phyloP scores from a whole-genome alignment of 1,140 invertebrate species.

The Venturia canescens region DNA sequence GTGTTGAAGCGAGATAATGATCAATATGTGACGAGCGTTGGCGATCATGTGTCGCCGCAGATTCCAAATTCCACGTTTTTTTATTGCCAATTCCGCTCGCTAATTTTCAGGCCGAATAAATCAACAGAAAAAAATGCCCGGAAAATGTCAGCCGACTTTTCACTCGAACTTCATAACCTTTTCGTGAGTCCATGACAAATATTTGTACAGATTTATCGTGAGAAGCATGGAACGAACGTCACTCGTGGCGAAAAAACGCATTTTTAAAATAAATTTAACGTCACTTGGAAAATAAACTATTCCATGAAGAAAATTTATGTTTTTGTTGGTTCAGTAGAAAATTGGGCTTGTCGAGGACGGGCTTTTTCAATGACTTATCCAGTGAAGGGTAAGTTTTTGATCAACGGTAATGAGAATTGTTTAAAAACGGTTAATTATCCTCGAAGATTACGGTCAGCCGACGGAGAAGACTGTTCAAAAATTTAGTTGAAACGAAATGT shows the following conservation, averaged over 20 bases:
- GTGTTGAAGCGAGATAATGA: not conserved
- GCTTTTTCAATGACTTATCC: too few species aligned
- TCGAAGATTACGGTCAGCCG: not conserved
- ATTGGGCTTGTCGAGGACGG: too few species aligned
- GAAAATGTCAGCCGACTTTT: conserved; percentile 5
- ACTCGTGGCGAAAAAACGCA: not conserved
- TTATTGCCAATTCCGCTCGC: not conserved
- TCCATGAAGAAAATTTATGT: too few species aligned
- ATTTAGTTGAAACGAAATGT: conserved; percentile 8
- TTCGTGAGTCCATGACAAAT: not conserved
- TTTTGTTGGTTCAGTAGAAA: too few species aligned
- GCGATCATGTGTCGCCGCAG: not conserved
- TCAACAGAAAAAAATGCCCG: not conserved
- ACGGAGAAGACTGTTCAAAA: not conserved
- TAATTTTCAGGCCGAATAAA: not conserved
- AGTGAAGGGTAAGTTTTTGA: too few species aligned
- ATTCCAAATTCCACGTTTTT: conserved; percentile 4
- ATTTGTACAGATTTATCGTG: not conserved
- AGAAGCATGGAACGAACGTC: not conserved
- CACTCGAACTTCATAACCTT: conserved; percentile 2
- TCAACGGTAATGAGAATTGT: too few species aligned
- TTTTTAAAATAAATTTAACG: too few species aligned
- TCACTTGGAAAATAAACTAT: too few species aligned
- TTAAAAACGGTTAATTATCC: too few species aligned
- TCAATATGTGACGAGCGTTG: conserved; percentile 8